Percentiles rank a stretch among this genome's conserved stretches.
Conservation (phyloP, 1,140 invertebrate genomes). For the Sesamia nonagrioides region DNA sequence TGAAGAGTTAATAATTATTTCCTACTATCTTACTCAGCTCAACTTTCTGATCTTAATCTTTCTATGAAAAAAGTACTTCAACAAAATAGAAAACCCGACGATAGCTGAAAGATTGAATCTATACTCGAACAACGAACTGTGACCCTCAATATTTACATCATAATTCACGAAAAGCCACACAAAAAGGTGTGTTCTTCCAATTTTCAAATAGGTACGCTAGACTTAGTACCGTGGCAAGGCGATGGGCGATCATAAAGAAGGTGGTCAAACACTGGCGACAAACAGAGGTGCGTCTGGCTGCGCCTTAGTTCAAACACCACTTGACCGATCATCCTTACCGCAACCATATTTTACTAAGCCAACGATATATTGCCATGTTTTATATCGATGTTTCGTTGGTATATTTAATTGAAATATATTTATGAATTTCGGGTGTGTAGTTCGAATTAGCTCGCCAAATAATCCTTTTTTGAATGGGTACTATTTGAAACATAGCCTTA, state of each 20-base stretch:
- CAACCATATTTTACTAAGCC: constrained; percentile 34
- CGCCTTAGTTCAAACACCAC: constrained; percentile 69
- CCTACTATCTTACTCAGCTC: too few species aligned
- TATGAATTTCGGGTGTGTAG: background rate
- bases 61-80: background rate
- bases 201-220: constrained; percentile 44
- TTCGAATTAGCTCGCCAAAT: background rate
- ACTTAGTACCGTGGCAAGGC: constrained; percentile 45
- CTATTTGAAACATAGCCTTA: background rate
- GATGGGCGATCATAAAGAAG: constrained; percentile 77
- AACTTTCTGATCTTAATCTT: too few species aligned
- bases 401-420: constrained; percentile 36
- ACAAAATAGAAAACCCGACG: background rate
- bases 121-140: background rate
- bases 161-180: constrained; percentile 21
- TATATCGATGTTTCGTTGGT: constrained; percentile 37
- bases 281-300: constrained; percentile 76
- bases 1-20: too few species aligned
- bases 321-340: constrained; percentile 73
- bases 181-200: constrained; percentile 34
- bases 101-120: background rate
- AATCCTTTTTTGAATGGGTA: background rate
- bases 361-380: constrained; percentile 12
- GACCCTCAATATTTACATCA: constrained; percentile 16
- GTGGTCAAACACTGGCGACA: constrained; percentile 73